A percentile compares a stretch with the other conserved stretches of the same genome.
Evolutionary conservation across 2,113 vertebrate genomes (phyloP).

Genomic region (Rhinichthys klamathensis): DNA sequence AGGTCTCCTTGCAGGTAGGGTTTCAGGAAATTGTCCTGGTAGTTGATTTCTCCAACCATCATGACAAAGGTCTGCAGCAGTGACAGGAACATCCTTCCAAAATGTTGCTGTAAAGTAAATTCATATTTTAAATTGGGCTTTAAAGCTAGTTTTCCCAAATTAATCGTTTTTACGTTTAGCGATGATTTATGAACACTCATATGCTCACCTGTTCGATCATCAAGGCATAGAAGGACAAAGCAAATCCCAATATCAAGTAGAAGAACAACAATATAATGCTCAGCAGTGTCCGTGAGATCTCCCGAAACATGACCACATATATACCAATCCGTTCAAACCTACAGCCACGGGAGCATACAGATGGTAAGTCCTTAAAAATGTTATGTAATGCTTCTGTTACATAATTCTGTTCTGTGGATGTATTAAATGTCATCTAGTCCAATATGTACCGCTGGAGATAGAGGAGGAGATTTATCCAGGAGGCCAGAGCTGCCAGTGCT

Average conservation of each 20-base stretch:
- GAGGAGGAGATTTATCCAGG: slow-evolving; percentile 87
- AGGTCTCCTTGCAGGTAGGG: slow-evolving; percentile 72
- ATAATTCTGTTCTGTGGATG: neutral
- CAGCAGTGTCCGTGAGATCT: slow-evolving; percentile 83
- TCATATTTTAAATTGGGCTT: neutral
- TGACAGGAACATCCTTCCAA: slow-evolving; percentile 75
- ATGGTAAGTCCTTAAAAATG: neutral
- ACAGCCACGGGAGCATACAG: neutral
- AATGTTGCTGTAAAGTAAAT: slow-evolving; percentile 73
- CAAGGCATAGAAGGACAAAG: slow-evolving; percentile 84
- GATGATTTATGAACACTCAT: neutral
- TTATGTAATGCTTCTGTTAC: neutral
- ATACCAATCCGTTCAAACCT: slow-evolving; percentile 89
- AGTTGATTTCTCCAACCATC: slow-evolving; percentile 88
- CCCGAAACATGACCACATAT: slow-evolving; percentile 89
- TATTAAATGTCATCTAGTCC: neutral
- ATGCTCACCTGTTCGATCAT: slow-evolving; percentile 77
- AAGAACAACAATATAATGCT: slow-evolving; percentile 80
- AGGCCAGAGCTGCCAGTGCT: slow-evolving; percentile 78
- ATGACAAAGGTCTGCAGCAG: slow-evolving; percentile 87
- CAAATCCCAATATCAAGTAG: slow-evolving; percentile 84
- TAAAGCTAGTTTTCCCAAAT: neutral
- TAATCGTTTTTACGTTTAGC: too few relatives aligned
- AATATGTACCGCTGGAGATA: slow-evolving; percentile 86
- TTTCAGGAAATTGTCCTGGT: slow-evolving; percentile 81